phyloP scores from a whole-genome alignment of 2,888 invertebrate genomes.

The Drosophila pseudotakahashii region DNA sequence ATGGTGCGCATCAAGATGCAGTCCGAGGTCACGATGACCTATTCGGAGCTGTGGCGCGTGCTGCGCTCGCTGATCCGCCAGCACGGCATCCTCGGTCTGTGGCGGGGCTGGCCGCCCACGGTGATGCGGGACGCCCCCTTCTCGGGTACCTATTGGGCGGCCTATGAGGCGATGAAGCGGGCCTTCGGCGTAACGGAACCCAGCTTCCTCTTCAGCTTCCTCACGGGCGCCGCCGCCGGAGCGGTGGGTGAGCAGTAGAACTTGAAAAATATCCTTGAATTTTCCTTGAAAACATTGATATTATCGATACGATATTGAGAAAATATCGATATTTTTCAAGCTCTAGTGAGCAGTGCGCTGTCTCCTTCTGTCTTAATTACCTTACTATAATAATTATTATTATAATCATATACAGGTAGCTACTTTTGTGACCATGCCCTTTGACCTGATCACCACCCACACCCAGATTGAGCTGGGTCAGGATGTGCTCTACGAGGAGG shows the following conservation, averaged over 20 bases:
- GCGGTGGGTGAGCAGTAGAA: constrained; percentile 49
- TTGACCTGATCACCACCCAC: constrained; percentile 67
- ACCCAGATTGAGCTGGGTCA: constrained; percentile 70
- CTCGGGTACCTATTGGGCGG: constrained; percentile 94
- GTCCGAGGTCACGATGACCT: constrained; percentile 91
- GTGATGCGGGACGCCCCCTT: constrained; percentile 70
- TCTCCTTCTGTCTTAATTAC: background rate
- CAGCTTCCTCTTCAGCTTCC: constrained; percentile 59
- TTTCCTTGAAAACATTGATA: too few relatives aligned
- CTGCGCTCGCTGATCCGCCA: constrained; percentile 86
- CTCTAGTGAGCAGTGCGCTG: background rate
- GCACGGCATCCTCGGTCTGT: constrained; percentile 91
- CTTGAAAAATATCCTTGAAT: too few relatives aligned
- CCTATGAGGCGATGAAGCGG: constrained; percentile 90
- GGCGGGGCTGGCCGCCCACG: constrained; percentile 87
- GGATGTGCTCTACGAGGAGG: constrained; percentile 53
- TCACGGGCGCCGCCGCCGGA: constrained; percentile 63
- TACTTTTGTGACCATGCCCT: constrained; percentile 70
- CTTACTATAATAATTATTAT: background rate
- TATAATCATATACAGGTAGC: constrained; percentile 48
- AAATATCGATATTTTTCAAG: too few relatives aligned
- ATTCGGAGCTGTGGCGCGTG: constrained; percentile 86
- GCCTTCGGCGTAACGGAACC: constrained; percentile 83
- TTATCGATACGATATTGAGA: too few relatives aligned
- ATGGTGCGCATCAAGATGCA: constrained; percentile 99